Base-by-base conservation (phyloP, 2,888 invertebrate genomes). In the Troides aeacus region DNA sequence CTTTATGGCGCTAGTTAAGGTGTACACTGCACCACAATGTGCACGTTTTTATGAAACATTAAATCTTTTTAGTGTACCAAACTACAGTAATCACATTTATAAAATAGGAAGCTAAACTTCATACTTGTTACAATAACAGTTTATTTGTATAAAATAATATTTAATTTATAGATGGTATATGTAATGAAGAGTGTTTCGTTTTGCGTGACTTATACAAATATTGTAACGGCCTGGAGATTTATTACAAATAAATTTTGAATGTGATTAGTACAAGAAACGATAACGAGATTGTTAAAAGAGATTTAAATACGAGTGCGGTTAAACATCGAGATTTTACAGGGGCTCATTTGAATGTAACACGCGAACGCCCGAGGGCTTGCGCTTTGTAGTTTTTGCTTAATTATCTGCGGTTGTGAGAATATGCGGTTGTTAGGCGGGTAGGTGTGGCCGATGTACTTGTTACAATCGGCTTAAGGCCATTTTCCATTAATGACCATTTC, bases 311-410 rank as follows among this genome's bases (percentile, higher is more conserved):
- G 59, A 61, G 62, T 78, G 84, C 83, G 83, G 86, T 84, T 84
- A 84, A 83, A 84, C 78, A 80, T 83, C 81, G 73, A 74, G 70
- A 72, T 79, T 76, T 74, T 79, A 15, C 15, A 76, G 79, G 85
- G 86, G 88, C 84, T 88, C 87, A 90, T 91, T 90, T 91, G 86
- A 89, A 91, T 90, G 86, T 82, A 78, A 85, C 85, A 83, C 82
- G 82, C 78, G 84, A 84, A 77, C 78, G 81, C 86, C 84, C 78
- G 76, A 76, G 79, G 84, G 86, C 78, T 67, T 71, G 64, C 75
- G 85, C 90, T 90, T 90, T 88, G 89, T 90, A 90, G 89, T 91
- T 88, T 88, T 87, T 88, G 86, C 82, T 84, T 88, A 90, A 90
- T 91, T 90, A 86, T 86, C 84, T 82, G 79, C 83, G 80, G 82